Base-by-base conservation (phyloP, 2,888 invertebrate species). In the Brachypterus glaber region DNA sequence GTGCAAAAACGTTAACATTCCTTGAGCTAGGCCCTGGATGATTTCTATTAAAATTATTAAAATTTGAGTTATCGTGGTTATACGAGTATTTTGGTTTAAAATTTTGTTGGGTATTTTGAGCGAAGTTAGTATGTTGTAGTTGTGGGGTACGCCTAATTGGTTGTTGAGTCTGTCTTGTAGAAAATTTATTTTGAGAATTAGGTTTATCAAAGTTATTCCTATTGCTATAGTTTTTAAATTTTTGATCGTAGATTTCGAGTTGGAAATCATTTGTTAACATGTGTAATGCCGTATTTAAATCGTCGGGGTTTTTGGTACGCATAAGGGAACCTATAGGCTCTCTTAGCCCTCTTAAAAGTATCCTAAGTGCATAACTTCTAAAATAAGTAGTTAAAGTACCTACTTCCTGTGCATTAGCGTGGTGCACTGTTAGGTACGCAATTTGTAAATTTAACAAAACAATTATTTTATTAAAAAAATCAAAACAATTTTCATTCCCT, bases 401-500 rank as follows among this genome's bases (percentile, higher is more conserved):
- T 17, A 15, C 30, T 34, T 39, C 34, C 2, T 27, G 14, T 13
- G 4, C 16, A 9, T 5, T 18, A 2, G n/a, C n/a, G n/a, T n/a
- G n/a, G 14, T 39, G 17, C 9, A 15, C 29, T 5, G 13, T 30
- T 14, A 36, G 3, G 25, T 40, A 37, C 9, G 37, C 15, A 16
- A 27, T 17, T 25, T 40, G 32, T 18, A 39, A 27, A 35, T 41
- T 41, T 30, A 41, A 30, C 9, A 44, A n/a, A 14, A 39, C 30
- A 24, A 44, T 39, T 16, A 37, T 39, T 32, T 30, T 33, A 35
- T 44, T 30, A 21, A 16, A 44, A 34, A 46, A 44, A 11, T 42
- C 42, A 27, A 42, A 47, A 8, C 36, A 29, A 2, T 40, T 35
- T 39, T 41, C 41, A n/a, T n/a, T n/a, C n/a, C n/a, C n/a, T n/a